Percentiles rank a stretch among this genome's conserved stretches.
Evolutionary conservation across 2,113 vertebrate species (phyloP).

Genomic region (Oceanodroma tethys): DNA sequence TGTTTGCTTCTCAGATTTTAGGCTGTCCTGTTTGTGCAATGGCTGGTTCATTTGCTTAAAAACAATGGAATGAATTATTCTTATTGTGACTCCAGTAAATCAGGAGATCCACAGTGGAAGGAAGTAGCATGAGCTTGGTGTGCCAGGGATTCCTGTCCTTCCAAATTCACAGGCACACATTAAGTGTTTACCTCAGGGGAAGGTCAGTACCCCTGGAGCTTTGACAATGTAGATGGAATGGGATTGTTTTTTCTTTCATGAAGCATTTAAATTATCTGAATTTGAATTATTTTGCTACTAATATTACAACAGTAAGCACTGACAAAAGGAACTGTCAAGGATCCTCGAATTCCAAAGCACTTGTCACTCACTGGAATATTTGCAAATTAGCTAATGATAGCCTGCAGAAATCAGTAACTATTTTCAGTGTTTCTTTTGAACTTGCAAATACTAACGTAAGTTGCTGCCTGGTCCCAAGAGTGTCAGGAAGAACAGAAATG

Average conservation of each 20-base stretch:
- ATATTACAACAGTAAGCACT: not conserved
- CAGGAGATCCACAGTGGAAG: not conserved
- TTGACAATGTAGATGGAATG: not conserved
- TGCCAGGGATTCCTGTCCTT: not conserved
- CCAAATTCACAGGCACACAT: not conserved
- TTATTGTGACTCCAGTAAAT: not conserved
- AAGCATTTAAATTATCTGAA: not conserved
- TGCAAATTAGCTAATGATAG: not conserved
- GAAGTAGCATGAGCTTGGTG: not conserved
- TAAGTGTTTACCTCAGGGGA: not conserved
- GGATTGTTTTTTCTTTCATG: not conserved
- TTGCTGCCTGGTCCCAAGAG: not conserved
- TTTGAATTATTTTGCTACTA: not conserved
- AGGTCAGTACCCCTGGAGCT: not conserved
- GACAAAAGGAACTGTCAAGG: not conserved
- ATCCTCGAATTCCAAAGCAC: not conserved
- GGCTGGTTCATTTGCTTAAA: not conserved
- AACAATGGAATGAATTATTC: not conserved
- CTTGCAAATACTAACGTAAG: not conserved
- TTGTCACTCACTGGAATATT: not conserved
- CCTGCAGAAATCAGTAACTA: not conserved
- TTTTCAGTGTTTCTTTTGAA: not conserved
- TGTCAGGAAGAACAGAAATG: not conserved
- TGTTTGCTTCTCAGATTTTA: not conserved
- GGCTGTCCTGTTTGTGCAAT: not conserved